Conservation (phyloP, 2,888 invertebrate genomes). For the Theretra japonica region DNA sequence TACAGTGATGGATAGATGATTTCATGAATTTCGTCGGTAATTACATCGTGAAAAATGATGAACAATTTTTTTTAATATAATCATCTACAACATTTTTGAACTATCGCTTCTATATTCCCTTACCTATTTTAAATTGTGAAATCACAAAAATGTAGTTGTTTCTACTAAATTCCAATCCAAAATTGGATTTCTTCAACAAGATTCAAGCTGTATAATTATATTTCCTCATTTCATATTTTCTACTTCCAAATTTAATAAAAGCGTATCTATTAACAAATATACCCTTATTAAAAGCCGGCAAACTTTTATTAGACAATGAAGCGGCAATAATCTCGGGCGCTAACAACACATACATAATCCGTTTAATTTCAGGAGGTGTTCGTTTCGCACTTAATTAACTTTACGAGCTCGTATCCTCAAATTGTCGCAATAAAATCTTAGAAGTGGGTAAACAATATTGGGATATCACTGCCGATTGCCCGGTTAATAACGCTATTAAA, state of each 20-base stretch:
- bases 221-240: not conserved
- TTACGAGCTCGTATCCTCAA: constrained; percentile 58
- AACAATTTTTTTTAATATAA: no score
- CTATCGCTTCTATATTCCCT: no score
- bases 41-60: no score
- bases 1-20: no score
- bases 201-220: not conserved
- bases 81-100: no score
- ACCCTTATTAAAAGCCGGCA: constrained; percentile 22
- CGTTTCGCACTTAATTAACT: constrained; percentile 64
- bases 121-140: no score
- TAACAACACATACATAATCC: constrained; percentile 50
- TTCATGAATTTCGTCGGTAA: no score
- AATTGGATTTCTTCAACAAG: no score
- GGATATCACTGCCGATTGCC: constrained; percentile 43
- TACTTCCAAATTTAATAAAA: not conserved
- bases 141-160: no score
- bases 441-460: constrained; percentile 44
- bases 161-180: no score
- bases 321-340: constrained; percentile 46
- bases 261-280: not conserved
- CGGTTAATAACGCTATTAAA: constrained; percentile 9
- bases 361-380: constrained; percentile 58
- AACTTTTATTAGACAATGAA: constrained; percentile 52
- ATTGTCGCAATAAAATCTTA: constrained; percentile 62